These are phyloP conservation scores for Nasonia vitripennis DNA, from an alignment of 1,140 invertebrate genomes.

Conservation along the genomic window DNA sequence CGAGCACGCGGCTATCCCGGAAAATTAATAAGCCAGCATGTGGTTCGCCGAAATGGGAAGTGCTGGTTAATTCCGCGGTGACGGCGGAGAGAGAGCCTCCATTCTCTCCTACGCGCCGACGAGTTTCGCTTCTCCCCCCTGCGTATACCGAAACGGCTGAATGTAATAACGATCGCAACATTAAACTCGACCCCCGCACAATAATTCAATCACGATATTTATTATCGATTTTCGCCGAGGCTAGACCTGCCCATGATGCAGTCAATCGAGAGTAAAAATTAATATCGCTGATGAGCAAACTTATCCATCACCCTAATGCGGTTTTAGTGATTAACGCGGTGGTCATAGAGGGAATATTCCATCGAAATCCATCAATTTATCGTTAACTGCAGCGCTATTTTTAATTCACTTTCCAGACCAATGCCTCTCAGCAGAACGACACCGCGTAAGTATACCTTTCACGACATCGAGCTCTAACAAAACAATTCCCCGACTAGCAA, in stretches of 20 bases:
- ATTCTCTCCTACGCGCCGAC: conserved; percentile 23
- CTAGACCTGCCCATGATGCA: too few species aligned
- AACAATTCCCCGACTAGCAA: background rate
- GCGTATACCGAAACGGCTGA: conserved; percentile 5
- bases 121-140: conserved; percentile 15
- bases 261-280: conserved; percentile 35
- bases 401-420: background rate
- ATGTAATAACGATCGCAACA: conserved; percentile 50
- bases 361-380: too few species aligned
- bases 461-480: too few species aligned
- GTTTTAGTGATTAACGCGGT: background rate
- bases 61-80: conserved; percentile 65
- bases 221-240: conserved; percentile 30
- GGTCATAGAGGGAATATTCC: background rate
- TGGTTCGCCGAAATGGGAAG: conserved; percentile 62
- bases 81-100: background rate
- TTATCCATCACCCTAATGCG: background rate
- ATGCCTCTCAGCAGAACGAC: too few species aligned
- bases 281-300: background rate
- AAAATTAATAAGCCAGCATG: conserved; percentile 71
- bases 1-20: conserved; percentile 41
- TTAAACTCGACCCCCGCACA: conserved; percentile 35
- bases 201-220: conserved; percentile 45
- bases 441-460: too few species aligned
- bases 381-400: too few species aligned